Evolutionary conservation across 2,113 vertebrate species (phyloP).

Genomic region (Microtus oregoni): DNA sequence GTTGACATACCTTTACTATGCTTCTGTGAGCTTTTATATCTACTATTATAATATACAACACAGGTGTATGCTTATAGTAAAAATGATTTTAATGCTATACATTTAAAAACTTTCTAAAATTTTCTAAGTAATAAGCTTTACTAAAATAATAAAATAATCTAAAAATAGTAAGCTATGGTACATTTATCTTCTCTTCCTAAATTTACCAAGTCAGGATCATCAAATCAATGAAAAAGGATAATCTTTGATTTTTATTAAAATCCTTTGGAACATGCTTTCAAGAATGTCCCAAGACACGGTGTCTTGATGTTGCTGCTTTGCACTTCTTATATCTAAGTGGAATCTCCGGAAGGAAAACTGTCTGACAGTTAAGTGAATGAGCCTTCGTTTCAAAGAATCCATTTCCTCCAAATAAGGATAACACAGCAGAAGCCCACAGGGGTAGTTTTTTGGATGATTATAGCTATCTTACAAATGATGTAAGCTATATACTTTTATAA

Average conservation of each 20-base stretch:
- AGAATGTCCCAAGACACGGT: background rate
- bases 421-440: background rate
- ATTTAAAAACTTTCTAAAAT: background rate
- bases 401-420: background rate
- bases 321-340: background rate
- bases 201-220: background rate
- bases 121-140: background rate
- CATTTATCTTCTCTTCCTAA: background rate
- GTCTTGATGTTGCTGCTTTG: background rate
- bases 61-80: background rate
- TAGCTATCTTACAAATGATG: slow-evolving; percentile 3
- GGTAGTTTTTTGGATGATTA: background rate
- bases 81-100: background rate
- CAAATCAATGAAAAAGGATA: background rate
- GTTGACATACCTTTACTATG: background rate
- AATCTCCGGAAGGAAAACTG: background rate
- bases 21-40: background rate
- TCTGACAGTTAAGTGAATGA: background rate
- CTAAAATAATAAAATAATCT: background rate
- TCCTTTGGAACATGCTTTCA: background rate
- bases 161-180: background rate
- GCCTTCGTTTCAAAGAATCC: background rate
- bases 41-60: background rate
- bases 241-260: background rate
- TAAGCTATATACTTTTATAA: background rate